Evolutionary conservation across 1,140 invertebrate species (phyloP), one percentile per base, ranked within the genome.

Genomic region (Acromyrmex heyeri): DNA sequence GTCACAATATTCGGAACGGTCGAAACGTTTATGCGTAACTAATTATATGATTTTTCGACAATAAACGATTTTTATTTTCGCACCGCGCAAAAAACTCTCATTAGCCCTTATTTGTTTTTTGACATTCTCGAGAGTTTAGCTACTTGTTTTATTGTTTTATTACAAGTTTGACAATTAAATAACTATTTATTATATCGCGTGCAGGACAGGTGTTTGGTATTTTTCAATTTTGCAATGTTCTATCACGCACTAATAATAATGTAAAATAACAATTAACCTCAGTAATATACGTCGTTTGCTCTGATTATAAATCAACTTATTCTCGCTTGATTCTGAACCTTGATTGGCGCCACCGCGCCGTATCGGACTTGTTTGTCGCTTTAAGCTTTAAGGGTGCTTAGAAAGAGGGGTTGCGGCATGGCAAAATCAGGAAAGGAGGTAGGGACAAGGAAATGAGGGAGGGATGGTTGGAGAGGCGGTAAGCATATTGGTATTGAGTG

Each of bases 401-500:
- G 82, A 90, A 88, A 72, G 82, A 90, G 89, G 75, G 82, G 61
- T 76, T 83, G 65, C 67, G 50, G 70, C 83, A 70, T 62, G 73
- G n/a, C 50, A 61, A 72, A 50, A 62, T 59, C 44, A n/a, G n/a
- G 18, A 16, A 70, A 73, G 78, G 34, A 82, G 72, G 34, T 27
- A 44, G n/a, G 85, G 82, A 75, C 67, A 69, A 72, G 64, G 83
- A 75, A 69, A 86, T 64, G 48, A 88, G 82, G 18, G 53, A 12
- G 38, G 1, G 64, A 70, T 59, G 72, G 81, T 86, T 85, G 67
- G 87, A 38, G 89, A 89, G 89, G 85, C 82, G 90, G 87, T 85
- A 85, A 91, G 92, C 82, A 89, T 93, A 93, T 92, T 91, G 90
- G 85, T 92, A 93, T 92, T 91, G 92, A 93, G 88, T 91, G 90